These are phyloP conservation scores for Deroplatys truncata DNA, from an alignment of 2,888 invertebrate species.

Conservation along the genomic window DNA sequence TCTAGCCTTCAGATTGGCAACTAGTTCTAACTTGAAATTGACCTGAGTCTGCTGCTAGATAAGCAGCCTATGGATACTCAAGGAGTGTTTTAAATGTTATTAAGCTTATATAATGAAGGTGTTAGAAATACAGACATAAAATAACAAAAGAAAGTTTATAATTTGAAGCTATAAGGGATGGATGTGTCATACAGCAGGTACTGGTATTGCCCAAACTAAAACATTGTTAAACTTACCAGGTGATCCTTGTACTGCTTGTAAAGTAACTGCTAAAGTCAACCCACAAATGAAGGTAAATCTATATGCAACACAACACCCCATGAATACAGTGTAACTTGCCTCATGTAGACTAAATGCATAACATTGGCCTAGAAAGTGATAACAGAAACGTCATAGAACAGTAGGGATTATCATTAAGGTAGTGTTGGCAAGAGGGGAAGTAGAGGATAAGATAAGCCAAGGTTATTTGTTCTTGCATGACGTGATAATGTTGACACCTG, in stretches of 20 bases:
- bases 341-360: background rate
- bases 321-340: background rate
- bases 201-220: no score
- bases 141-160: background rate
- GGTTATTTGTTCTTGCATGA: background rate
- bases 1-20: no score
- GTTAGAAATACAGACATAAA: background rate
- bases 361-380: background rate
- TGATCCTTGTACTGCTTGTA: background rate
- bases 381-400: background rate
- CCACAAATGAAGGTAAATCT: background rate
- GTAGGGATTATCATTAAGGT: background rate
- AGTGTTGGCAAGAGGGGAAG: background rate
- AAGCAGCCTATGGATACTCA: no score
- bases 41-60: no score
- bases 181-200: no score
- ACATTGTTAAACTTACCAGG: background rate
- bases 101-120: background rate
- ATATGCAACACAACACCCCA: background rate
- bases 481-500: background rate
- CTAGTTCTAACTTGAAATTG: no score
- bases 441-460: background rate
- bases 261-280: background rate
- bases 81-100: no score
- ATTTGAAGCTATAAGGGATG: no score